phyloP scores from a whole-genome alignment of 2,888 invertebrate genomes.

The Drosophila barbarae region DNA sequence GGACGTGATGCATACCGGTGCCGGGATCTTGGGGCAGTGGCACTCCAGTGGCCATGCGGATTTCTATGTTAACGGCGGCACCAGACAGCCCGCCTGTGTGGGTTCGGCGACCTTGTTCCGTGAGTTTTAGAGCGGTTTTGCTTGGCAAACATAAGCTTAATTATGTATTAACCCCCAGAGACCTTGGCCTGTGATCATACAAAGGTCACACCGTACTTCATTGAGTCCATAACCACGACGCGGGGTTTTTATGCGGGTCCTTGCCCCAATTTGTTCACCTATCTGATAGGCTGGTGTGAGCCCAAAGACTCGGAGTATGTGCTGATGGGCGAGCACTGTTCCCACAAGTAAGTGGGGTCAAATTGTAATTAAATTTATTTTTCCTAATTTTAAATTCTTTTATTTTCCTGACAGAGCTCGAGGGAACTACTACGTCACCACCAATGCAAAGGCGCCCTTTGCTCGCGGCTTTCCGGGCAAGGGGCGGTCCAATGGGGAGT shows the following conservation, averaged over 20 bases:
- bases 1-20: constrained; percentile 91
- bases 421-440: constrained; percentile 92
- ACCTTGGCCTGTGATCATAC: constrained; percentile 94
- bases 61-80: constrained; percentile 92
- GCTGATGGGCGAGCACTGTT: constrained; percentile 91
- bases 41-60: constrained; percentile 93
- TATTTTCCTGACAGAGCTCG: constrained; percentile 83
- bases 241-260: constrained; percentile 92
- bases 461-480: constrained; percentile 90
- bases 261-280: constrained; percentile 90
- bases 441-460: constrained; percentile 90
- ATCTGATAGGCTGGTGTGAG: constrained; percentile 90
- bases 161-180: constrained; percentile 81
- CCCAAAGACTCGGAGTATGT: constrained; percentile 89
- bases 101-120: constrained; percentile 90
- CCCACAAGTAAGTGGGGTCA: constrained; percentile 83
- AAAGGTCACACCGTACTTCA: constrained; percentile 93
- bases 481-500: constrained; percentile 78
- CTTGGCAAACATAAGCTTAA: neutral
- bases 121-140: constrained; percentile 79
- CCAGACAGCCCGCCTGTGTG: constrained; percentile 92
- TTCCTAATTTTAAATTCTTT: neutral
- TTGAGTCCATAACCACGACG: constrained; percentile 90
- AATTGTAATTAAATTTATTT: too few relatives aligned
- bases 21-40: constrained; percentile 93